Conservation (phyloP, 2,113 vertebrate genomes). For the Tetrax tetrax region DNA sequence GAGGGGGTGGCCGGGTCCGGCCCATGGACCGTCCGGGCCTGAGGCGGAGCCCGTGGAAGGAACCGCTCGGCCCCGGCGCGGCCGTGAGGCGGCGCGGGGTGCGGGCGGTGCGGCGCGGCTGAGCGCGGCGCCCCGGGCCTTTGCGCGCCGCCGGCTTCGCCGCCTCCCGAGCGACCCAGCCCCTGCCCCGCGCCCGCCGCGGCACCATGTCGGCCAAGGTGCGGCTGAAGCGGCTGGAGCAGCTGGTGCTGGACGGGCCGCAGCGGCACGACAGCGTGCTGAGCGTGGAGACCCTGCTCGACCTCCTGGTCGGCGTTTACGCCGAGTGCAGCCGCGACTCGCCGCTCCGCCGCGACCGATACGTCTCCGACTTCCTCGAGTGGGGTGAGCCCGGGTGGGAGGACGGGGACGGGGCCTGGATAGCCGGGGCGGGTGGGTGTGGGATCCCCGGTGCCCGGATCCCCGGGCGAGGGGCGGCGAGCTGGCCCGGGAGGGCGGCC, state of each 20-base stretch:
- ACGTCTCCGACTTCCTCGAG: slow-evolving; percentile 92
- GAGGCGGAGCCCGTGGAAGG: slow-evolving; percentile 64
- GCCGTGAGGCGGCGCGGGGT: slow-evolving; percentile 29
- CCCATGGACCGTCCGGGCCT: slow-evolving; percentile 72
- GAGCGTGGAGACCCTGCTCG: slow-evolving; percentile 93
- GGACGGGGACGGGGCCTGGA: slow-evolving; percentile 20
- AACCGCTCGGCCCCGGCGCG: slow-evolving; percentile 49
- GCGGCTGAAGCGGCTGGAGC: slow-evolving; percentile 93
- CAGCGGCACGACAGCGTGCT: slow-evolving; percentile 80
- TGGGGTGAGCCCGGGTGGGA: slow-evolving; percentile 87
- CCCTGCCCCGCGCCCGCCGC: slow-evolving; percentile 13
- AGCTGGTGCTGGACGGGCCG: slow-evolving; percentile 88
- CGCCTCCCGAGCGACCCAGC: background rate
- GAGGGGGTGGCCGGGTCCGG: slow-evolving; percentile 44
- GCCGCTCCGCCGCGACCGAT: slow-evolving; percentile 90
- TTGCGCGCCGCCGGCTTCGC: background rate
- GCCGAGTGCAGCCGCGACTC: slow-evolving; percentile 84
- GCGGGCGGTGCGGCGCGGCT: slow-evolving; percentile 22
- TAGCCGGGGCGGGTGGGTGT: background rate
- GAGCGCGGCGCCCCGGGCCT: slow-evolving; percentile 16
- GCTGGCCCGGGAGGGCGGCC: background rate
- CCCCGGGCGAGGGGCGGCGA: background rate
- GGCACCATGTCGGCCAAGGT: slow-evolving; percentile 90
- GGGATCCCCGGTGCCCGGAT: background rate
- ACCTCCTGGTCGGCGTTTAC: slow-evolving; percentile 89